Evolutionary conservation across 1,140 invertebrate species (phyloP).

Genomic region (Drosophila sulfurigaster): DNA sequence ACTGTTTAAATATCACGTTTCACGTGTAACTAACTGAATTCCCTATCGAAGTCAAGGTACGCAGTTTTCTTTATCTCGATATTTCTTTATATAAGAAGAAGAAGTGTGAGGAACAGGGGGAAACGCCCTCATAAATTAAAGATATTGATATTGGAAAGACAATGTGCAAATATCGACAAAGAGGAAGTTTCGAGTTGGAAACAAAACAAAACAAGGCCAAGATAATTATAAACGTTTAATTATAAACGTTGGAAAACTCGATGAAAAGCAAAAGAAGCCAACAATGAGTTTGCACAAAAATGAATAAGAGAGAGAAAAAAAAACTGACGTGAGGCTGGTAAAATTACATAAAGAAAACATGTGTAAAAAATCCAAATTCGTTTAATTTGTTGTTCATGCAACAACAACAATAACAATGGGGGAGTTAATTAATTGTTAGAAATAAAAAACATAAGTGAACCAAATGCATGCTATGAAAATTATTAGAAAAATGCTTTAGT

Average conservation of each 20-base stretch:
- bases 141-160: neutral
- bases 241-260: slow-evolving; percentile 40
- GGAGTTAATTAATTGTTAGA: slow-evolving; percentile 66
- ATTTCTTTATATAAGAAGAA: neutral
- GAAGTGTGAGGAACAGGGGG: neutral
- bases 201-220: slow-evolving; percentile 7
- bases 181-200: slow-evolving; percentile 5
- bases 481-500: slow-evolving; percentile 26
- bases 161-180: neutral
- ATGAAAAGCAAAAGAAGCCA: slow-evolving; percentile 24
- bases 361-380: slow-evolving; percentile 36
- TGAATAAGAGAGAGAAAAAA: slow-evolving; percentile 26
- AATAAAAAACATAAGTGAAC: slow-evolving; percentile 11
- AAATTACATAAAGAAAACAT: slow-evolving; percentile 62
- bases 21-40: slow-evolving; percentile 4
- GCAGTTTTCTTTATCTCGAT: slow-evolving; percentile 32
- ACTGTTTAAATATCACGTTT: neutral
- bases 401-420: slow-evolving; percentile 44
- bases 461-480: slow-evolving; percentile 46
- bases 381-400: slow-evolving; percentile 73
- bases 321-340: slow-evolving; percentile 48
- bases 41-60: neutral
- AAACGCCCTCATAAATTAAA: neutral
- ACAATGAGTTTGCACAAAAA: slow-evolving; percentile 17
- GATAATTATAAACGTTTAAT: slow-evolving; percentile 46